Evolutionary conservation across 1,140 invertebrate species (phyloP), one percentile per base, ranked within the genome.

Genomic region (Pararge aegeria): DNA sequence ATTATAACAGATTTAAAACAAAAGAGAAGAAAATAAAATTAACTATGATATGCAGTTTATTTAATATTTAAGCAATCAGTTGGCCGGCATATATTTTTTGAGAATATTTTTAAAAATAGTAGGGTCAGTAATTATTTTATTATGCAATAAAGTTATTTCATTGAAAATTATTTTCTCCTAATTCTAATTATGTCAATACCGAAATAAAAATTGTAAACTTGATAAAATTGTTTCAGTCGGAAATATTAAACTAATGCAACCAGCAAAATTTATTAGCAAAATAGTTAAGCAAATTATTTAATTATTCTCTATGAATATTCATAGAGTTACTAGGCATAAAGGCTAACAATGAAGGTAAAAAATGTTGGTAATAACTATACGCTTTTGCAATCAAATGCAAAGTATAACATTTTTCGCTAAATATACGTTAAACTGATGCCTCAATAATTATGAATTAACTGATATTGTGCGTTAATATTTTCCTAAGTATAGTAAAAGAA

Each of bases 321-420:
- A 70, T 62, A 64, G 10, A 70, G 55, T 73, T 78, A 75, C 54
- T 71, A 73, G 53, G 65, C 65, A 49, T 74, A 70, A 73, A 80
- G 75, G 75, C 70, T 75, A 70, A 60, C 65, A 57, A 71, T 58
- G 75, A 75, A 77, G 73, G 77, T 73, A 68, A 80, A 70, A 75
- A 65, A 63, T 51, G 20, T 57, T 54, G 42, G 55, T 68, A 59
- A 69, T 68, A 56, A 56, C 19, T 73, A 59, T 66, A 55, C 44
- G 38, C 27, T 67, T 69, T 73, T 64, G 65, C 48, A 63, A 68
- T 63, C 34, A 24, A 56, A 53, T 52, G n/a, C 46, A 46, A 56
- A 60, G 51, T 60, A 55, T 60, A 51, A 54, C 44, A 18, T 52
- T 58, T 44, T 44, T 37, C 5, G 34, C 56, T 58, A 50, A 58